Percentiles rank a stretch among this genome's conserved stretches.
phyloP scores from a whole-genome alignment of 2,888 invertebrate genomes.

The Operophtera brumata region DNA sequence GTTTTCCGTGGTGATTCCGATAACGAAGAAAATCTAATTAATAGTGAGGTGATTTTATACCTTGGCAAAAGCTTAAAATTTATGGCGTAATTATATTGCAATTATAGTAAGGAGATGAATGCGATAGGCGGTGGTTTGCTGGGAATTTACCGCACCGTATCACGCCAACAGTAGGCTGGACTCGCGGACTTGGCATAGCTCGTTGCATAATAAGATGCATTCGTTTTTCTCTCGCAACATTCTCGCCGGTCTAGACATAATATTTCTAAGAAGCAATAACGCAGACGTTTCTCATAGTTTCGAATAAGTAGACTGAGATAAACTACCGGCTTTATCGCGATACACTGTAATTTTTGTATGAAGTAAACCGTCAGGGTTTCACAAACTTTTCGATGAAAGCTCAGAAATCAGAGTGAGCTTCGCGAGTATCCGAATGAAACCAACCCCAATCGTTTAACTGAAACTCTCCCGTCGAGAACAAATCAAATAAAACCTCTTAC shows the following conservation, averaged over 20 bases:
- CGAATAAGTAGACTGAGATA: constrained; percentile 33
- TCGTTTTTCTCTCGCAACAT: constrained; percentile 70
- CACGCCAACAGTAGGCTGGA: constrained; percentile 76
- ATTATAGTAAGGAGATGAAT: constrained; percentile 60
- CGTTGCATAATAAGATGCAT: constrained; percentile 48
- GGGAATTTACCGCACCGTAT: constrained; percentile 63
- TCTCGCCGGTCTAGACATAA: constrained; percentile 74
- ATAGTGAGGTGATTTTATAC: constrained; percentile 42
- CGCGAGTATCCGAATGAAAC: constrained; percentile 23
- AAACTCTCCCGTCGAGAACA: constrained; percentile 37
- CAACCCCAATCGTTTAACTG: constrained; percentile 33
- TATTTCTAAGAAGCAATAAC: constrained; percentile 67
- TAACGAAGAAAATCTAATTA: constrained; percentile 42
- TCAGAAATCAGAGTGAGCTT: constrained; percentile 26
- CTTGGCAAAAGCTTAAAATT: constrained; percentile 48
- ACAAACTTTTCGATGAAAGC: constrained; percentile 15
- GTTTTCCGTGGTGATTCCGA: constrained; percentile 24
- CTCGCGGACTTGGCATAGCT: constrained; percentile 36
- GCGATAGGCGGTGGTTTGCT: constrained; percentile 49
- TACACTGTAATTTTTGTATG: constrained; percentile 12
- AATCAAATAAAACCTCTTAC: constrained; percentile 70
- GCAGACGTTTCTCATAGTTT: constrained; percentile 54
- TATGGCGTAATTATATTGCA: constrained; percentile 68
- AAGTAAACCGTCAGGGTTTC: not conserved
- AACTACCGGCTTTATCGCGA: constrained; percentile 18